Base-by-base conservation (phyloP, 2,797 vertebrate species). In the Aphelocoma californica region DNA sequence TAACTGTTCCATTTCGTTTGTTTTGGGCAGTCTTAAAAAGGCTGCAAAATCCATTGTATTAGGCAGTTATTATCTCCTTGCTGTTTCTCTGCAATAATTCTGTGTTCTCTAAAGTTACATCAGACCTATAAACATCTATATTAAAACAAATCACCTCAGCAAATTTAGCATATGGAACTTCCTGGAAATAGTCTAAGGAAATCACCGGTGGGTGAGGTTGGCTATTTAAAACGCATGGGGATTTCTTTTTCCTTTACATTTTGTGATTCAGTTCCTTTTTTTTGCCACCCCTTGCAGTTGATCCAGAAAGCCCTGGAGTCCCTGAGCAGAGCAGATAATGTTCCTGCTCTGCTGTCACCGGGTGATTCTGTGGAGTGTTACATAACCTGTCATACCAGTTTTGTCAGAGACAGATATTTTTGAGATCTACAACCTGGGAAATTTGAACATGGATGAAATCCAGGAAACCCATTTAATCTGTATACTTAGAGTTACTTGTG, bases 331-430 rank as follows among this genome's bases (percentile, higher is more conserved):
- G 73, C 91, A 71, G 94, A 90, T 86, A 79, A 88, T 51, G 80
- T 90, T 64, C 80, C 85, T 71, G 82, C 77, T 84, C 67, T 88
- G 85, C 91, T 77, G 83, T 92, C 92, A 67, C 40, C 2, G 45
- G 62, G 51, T 71, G 81, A 56, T 87, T 90, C 15, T 67, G 24
- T 47, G 75, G 40, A 65, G 80, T 53, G 91, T 96, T 97, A 90
- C 80, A 74, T 96, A 97, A 97, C 94, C 92, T 85, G 94, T 86
- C 95, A 80, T 29, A 92, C 91, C 95, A 90, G 86, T 93, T 97
- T 86, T 90, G 85, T 90, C 94, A 96, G 51, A 85, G 65, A 64
- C 42, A 28, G 80, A 71, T 84, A 73, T 69, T 94, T 95, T 57
- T 44, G 83, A 86, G 81, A 84, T 88, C 82, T 93, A 77, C 90